Evolutionary conservation across 2,113 vertebrate genomes (phyloP).

Genomic region (Piaya cayana): DNA sequence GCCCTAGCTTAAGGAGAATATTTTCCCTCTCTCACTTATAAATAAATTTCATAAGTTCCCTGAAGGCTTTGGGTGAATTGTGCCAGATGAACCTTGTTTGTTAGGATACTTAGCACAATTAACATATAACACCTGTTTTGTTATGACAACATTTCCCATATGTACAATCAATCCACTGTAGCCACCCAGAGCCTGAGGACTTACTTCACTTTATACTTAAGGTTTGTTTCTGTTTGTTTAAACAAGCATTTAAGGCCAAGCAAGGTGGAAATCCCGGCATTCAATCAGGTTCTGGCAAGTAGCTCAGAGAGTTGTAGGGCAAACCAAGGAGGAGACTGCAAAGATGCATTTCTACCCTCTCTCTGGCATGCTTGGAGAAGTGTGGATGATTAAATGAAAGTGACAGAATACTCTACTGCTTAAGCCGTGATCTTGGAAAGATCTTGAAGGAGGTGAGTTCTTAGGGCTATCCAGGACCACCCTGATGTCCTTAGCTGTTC

Average conservation of each 20-base stretch:
- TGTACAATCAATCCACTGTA: not conserved
- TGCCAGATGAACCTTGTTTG: constrained; percentile 21
- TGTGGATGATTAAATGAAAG: not conserved
- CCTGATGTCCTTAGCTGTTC: not conserved
- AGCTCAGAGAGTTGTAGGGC: not conserved
- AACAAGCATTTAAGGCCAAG: not conserved
- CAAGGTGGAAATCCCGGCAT: not conserved
- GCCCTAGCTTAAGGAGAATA: not conserved
- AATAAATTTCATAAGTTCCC: not conserved
- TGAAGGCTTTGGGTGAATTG: not conserved
- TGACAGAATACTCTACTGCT: not conserved
- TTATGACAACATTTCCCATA: not conserved
- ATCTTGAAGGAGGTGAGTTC: not conserved
- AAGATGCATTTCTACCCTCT: not conserved
- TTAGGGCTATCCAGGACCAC: not conserved
- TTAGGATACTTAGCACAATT: constrained; percentile 20
- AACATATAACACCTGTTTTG: constrained; percentile 15
- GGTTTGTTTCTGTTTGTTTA: constrained; percentile 24
- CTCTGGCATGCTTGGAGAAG: not conserved
- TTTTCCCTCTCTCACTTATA: not conserved
- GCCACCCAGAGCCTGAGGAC: not conserved
- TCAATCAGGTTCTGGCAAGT: not conserved
- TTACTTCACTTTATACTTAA: not conserved
- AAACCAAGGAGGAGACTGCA: not conserved
- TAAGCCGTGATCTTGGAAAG: not conserved